Base-by-base conservation (phyloP, 1,140 invertebrate species). In the Drosophila virilis region DNA sequence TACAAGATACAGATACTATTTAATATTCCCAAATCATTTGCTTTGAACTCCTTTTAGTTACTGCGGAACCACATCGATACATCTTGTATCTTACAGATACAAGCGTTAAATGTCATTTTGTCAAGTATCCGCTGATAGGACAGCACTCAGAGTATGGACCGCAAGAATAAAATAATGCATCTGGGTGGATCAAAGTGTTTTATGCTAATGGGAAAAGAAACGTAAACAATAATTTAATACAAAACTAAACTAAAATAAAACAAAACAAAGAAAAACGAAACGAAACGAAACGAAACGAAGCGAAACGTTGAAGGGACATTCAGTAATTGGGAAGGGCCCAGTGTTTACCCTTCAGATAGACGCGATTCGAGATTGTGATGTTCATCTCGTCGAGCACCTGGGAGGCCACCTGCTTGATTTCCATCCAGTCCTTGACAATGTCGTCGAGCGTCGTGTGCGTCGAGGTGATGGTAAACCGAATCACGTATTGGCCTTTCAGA, bases 391-490 rank as follows among this genome's bases (percentile, higher is more conserved):
- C 93, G 33, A 97, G 92, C 45, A 98, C 95, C 62, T 96, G 95
- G 1, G 94, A 94, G 1, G 98, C 96, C 33, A 96, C 97, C 0
- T 93, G 94, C 82, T 95, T 95, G 52, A 99, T 98, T 89, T 98
- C 96, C 37, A 94, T 95, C 98, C 98, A 99, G 88, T 99, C 98
- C 77, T 95, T 95, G 12, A 96, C 91, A 17, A 99, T 98, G 91
- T 99, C 97, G 45, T 96, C 95, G 13, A 96, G 95, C 0, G 97
- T 98, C 0, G 98, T 99, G 79, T 94, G 95, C 42, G 96, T 95
- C 8, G 98, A 99, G 5, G 98, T 99, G 12, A 99, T 96, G 1
- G 98, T 98, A 91, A 98, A 98, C 8, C 92, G 74, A 65, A 99
- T 98, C 13, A 99, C 97, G 88, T 99, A 99, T 92, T 96, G 96